phyloP scores from a whole-genome alignment of 2,888 invertebrate genomes.

The Nemoura dubitans region DNA sequence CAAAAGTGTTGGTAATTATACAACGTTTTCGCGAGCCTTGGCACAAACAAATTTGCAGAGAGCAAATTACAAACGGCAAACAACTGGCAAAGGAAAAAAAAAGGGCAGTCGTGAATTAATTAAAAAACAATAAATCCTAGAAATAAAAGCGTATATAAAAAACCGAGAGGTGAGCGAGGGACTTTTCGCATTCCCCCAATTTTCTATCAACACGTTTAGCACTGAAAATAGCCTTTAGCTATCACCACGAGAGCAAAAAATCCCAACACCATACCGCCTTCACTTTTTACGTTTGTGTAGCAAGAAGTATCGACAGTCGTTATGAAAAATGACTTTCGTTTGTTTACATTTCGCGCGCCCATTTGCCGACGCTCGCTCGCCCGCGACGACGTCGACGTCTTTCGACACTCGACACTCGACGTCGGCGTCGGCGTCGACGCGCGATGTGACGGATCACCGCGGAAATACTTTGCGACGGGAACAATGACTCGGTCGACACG shows the following conservation, averaged over 20 bases:
- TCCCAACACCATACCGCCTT: no score
- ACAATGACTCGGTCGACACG: slow-evolving; percentile 46
- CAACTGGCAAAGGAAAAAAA: neutral
- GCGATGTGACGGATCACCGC: slow-evolving; percentile 42
- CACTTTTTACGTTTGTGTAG: no score
- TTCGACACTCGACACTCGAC: neutral
- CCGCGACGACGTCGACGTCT: neutral
- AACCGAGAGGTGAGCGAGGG: neutral
- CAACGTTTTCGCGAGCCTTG: neutral
- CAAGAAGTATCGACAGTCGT: neutral
- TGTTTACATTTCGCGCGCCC: neutral
- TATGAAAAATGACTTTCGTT: slow-evolving; percentile 9
- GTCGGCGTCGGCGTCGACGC: slow-evolving; percentile 16
- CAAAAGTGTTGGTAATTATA: neutral
- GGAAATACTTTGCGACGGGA: slow-evolving; percentile 41
- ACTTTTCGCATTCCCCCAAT: no score
- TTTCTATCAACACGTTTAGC: no score
- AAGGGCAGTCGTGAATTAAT: neutral
- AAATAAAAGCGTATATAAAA: slow-evolving; percentile 14
- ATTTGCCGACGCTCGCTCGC: neutral
- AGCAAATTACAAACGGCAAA: neutral
- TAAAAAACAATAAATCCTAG: neutral
- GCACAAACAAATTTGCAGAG: neutral
- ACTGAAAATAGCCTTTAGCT: no score
- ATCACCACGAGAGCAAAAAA: no score